Evolutionary conservation across 2,797 vertebrate genomes (phyloP).

Genomic region (Eulemur mongoz): DNA sequence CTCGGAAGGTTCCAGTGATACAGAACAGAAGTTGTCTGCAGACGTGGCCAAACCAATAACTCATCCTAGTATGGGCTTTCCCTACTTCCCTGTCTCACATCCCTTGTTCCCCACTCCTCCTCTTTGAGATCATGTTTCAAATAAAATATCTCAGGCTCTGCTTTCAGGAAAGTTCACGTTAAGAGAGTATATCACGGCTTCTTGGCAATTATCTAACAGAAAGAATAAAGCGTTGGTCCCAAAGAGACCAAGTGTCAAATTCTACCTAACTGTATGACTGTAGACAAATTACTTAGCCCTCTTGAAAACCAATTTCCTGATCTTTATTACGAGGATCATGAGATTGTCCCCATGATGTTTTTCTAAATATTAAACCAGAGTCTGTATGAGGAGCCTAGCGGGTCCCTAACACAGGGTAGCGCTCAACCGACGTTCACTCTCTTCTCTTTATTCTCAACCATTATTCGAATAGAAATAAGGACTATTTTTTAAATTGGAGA

Average conservation of each 20-base stretch:
- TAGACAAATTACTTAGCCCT: not conserved
- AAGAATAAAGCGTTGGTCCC: not conserved
- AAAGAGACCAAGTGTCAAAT: constrained; percentile 2
- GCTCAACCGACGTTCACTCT: not conserved
- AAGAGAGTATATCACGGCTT: not conserved
- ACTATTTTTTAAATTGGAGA: not conserved
- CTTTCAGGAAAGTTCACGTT: not conserved
- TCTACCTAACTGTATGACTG: not conserved
- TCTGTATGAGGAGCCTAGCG: not conserved
- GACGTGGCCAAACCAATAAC: not conserved
- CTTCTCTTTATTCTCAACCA: not conserved
- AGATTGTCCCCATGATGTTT: no score
- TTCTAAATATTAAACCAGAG: not conserved
- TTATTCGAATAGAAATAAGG: not conserved
- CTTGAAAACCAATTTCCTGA: not conserved
- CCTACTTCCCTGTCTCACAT: not conserved
- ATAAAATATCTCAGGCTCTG: not conserved
- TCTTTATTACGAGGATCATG: not conserved
- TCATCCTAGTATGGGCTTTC: not conserved
- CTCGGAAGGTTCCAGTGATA: not conserved
- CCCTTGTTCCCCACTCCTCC: not conserved
- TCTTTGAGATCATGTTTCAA: constrained; percentile 4
- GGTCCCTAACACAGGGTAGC: not conserved
- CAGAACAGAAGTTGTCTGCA: not conserved
- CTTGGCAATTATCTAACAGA: not conserved